phyloP scores from a whole-genome alignment of 2,797 vertebrate genomes.

The Schizopygopsis pylzovi region DNA sequence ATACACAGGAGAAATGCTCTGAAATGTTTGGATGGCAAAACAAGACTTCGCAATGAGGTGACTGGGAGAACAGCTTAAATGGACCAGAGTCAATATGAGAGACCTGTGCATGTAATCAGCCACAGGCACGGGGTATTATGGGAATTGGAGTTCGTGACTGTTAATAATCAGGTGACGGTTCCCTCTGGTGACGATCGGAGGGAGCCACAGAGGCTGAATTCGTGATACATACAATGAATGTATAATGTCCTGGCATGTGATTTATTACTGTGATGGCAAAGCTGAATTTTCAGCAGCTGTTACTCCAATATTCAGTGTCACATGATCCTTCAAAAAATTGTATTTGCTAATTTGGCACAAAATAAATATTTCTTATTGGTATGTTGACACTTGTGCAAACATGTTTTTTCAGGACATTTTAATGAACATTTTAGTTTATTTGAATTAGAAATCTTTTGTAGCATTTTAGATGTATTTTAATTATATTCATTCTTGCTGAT shows the following conservation, averaged over 20 bases:
- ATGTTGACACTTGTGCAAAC: neutral
- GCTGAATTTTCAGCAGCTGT: neutral
- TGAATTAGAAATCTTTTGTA: neutral
- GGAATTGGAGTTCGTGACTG: no score
- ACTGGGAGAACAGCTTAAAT: no score
- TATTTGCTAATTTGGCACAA: neutral
- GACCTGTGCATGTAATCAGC: no score
- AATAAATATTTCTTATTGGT: neutral
- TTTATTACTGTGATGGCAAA: neutral
- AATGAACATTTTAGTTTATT: neutral
- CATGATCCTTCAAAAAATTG: neutral
- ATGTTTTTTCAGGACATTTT: neutral
- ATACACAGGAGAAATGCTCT: no score
- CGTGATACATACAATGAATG: neutral
- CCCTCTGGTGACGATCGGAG: no score
- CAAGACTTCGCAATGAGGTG: no score
- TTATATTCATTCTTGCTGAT: neutral
- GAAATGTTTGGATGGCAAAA: no score
- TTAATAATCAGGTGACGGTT: no score
- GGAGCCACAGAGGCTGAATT: no score
- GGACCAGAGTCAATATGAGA: no score
- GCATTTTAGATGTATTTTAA: neutral
- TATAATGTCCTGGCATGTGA: no score
- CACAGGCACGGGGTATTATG: no score
- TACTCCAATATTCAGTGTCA: neutral